phyloP scores from a whole-genome alignment of 2,797 vertebrate genomes.

The Argya squamiceps region DNA sequence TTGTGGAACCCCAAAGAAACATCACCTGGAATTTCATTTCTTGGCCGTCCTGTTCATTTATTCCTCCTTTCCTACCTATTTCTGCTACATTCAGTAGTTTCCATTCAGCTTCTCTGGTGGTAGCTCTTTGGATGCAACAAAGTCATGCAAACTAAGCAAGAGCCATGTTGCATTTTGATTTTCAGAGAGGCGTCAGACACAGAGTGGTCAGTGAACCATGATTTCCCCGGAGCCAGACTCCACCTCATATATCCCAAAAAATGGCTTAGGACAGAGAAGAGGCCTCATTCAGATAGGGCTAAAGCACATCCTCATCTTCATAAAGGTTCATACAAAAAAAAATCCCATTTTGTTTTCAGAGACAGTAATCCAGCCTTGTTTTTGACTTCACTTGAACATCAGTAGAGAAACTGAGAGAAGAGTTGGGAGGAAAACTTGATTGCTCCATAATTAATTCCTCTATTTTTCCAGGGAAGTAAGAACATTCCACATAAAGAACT shows the following conservation, averaged over 20 bases:
- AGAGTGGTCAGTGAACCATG: not conserved
- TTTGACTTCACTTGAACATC: not conserved
- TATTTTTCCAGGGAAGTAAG: not conserved
- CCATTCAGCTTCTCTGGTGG: not conserved
- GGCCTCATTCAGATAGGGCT: not conserved
- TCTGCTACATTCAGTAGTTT: not conserved
- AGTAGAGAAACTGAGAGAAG: not conserved
- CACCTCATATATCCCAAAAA: accelerated
- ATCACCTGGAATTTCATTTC: not conserved
- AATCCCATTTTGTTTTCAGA: not conserved
- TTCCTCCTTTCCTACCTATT: not conserved
- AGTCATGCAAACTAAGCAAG: not conserved
- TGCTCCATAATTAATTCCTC: not conserved
- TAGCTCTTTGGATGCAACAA: not conserved
- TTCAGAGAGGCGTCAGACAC: not conserved
- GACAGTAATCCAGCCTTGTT: not conserved
- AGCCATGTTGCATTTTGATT: not conserved
- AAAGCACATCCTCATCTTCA: not conserved
- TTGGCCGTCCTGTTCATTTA: not conserved
- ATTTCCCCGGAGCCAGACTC: not conserved
- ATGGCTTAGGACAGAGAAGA: not conserved
- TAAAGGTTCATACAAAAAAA: not conserved
- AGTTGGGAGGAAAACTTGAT: not conserved
- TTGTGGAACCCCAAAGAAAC: not conserved
- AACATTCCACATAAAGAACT: not conserved